Conservation (phyloP, 2,797 vertebrate species). For the Pseudochromis fuscus region DNA sequence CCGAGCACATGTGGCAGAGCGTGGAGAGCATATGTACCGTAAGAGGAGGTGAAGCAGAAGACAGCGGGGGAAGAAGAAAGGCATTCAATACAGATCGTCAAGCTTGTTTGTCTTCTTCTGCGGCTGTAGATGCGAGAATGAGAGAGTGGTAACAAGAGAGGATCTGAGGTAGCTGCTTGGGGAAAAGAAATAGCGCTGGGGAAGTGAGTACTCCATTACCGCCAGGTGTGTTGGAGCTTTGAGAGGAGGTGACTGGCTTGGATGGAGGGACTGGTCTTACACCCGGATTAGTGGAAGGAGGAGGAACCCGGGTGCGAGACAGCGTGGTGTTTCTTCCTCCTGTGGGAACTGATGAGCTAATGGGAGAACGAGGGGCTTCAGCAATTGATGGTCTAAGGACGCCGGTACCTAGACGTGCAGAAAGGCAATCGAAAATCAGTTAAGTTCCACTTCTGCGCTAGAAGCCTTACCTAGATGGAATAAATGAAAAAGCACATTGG, state of each 20-base stretch:
- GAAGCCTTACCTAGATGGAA: conserved; percentile 68
- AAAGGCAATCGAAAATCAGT: conserved; percentile 63
- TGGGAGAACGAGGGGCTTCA: conserved; percentile 68
- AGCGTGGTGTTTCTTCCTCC: conserved; percentile 64
- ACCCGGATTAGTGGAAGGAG: conserved; percentile 56
- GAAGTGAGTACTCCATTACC: conserved; percentile 74
- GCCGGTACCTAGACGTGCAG: conserved; percentile 77
- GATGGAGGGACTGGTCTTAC: conserved; percentile 62
- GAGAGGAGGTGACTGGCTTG: conserved; percentile 71
- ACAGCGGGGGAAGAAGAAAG: background rate
- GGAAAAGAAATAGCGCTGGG: conserved; percentile 32
- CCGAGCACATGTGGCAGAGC: conserved; percentile 50
- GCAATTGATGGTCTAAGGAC: conserved; percentile 49
- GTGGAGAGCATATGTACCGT: conserved; percentile 39
- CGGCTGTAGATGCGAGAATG: conserved; percentile 26
- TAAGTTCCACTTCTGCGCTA: conserved; percentile 32
- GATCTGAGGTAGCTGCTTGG: conserved; percentile 41
- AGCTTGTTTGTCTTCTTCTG: conserved; percentile 48
- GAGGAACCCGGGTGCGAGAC: conserved; percentile 51
- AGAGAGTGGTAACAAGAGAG: conserved; percentile 35
- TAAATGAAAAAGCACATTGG: conserved; percentile 55
- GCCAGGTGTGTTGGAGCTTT: conserved; percentile 71
- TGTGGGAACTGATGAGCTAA: conserved; percentile 68
- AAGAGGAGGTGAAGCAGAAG: conserved; percentile 36
- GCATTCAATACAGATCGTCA: conserved; percentile 11